These are phyloP conservation scores for Phalacrocorax brasilianus DNA, from an alignment of 2,113 vertebrate species.

Conservation along the genomic window DNA sequence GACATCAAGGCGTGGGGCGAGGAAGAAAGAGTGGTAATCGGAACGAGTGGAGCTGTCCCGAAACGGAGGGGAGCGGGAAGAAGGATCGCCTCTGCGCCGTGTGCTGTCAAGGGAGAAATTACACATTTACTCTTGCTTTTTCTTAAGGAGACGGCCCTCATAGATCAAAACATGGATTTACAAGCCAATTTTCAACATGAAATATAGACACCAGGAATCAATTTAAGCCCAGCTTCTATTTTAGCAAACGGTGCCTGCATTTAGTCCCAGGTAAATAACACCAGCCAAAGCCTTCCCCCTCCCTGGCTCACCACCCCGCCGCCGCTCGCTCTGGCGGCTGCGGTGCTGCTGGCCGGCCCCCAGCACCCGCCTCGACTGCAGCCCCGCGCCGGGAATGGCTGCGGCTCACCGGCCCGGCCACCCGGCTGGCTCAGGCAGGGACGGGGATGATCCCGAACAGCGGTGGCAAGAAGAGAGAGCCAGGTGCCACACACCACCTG, in stretches of 20 bases:
- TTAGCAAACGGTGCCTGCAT: slow-evolving; percentile 70
- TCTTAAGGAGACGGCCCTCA: slow-evolving; percentile 98
- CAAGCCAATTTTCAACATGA: slow-evolving; percentile 99
- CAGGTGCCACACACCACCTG: not conserved
- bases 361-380: accelerated
- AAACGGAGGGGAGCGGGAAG: slow-evolving; percentile 82
- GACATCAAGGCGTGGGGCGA: slow-evolving; percentile 98
- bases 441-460: accelerated
- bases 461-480: not conserved
- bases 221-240: slow-evolving; percentile 89
- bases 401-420: accelerated
- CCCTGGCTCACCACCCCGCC: not conserved
- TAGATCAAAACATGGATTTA: slow-evolving; percentile 98
- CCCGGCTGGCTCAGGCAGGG: not conserved
- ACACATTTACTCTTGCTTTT: slow-evolving; percentile 99
- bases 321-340: not conserved
- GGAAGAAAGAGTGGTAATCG: slow-evolving; percentile 78
- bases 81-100: slow-evolving; percentile 96
- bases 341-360: not conserved
- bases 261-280: slow-evolving; percentile 72
- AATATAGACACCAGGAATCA: slow-evolving; percentile 98
- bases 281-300: not conserved
- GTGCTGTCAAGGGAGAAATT: slow-evolving; percentile 99
- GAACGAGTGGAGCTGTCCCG: slow-evolving; percentile 77
- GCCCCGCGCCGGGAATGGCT: accelerated